Conservation (phyloP, 2,113 vertebrate genomes). For the Bettongia penicillata region DNA sequence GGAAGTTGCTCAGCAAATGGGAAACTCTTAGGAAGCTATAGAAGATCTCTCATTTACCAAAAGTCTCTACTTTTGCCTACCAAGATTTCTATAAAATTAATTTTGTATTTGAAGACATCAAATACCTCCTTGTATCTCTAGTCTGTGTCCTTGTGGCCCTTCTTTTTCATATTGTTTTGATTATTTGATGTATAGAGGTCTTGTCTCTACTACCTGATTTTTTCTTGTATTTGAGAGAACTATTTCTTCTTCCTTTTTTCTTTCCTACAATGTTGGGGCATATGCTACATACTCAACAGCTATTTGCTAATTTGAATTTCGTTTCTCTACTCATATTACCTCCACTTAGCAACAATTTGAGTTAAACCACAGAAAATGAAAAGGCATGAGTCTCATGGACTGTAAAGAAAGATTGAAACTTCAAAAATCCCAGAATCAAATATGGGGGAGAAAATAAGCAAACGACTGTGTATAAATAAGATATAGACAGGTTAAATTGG, state of each 20-base stretch:
- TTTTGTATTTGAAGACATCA: background rate
- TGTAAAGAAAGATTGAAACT: background rate
- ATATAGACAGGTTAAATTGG: background rate
- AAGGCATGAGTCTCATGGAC: background rate
- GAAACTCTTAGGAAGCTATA: background rate
- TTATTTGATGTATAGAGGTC: background rate
- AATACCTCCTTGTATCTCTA: background rate
- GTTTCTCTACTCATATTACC: background rate
- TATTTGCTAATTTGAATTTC: background rate
- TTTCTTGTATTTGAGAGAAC: background rate
- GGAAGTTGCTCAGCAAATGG: background rate
- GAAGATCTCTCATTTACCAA: background rate
- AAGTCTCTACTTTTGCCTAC: background rate
- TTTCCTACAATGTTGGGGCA: background rate
- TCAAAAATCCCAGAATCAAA: background rate
- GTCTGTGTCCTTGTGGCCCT: background rate
- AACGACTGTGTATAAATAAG: background rate
- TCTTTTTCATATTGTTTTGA: background rate
- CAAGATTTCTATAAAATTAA: background rate
- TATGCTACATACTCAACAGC: background rate
- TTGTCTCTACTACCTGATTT: slow-evolving; percentile 9
- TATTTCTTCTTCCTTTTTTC: background rate
- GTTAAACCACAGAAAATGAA: background rate
- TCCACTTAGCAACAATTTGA: background rate
- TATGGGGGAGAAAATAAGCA: background rate